These are phyloP conservation scores for Neopipo cinnamomea DNA, from an alignment of 2,113 vertebrate genomes.

Conservation along the genomic window DNA sequence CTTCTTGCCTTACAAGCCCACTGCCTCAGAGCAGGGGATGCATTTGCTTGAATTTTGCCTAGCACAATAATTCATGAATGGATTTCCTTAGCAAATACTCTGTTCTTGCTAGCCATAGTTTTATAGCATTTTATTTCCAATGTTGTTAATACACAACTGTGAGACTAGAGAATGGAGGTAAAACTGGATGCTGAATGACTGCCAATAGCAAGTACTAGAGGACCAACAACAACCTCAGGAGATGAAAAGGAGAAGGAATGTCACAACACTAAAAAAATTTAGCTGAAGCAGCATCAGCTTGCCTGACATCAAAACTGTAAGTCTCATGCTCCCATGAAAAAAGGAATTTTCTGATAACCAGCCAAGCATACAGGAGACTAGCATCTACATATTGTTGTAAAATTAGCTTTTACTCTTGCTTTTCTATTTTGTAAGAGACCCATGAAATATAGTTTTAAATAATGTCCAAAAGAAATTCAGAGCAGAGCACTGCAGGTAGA, in stretches of 20 bases:
- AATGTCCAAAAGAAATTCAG: not conserved
- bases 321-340: not conserved
- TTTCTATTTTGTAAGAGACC: not conserved
- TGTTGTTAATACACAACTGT: not conserved
- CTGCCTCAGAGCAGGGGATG: not conserved
- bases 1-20: not conserved
- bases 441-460: not conserved
- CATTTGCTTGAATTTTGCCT: not conserved
- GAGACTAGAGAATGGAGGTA: not conserved
- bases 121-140: not conserved
- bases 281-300: not conserved
- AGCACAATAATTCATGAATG: not conserved
- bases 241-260: not conserved
- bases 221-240: not conserved
- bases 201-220: not conserved
- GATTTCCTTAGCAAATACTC: not conserved
- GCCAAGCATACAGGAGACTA: not conserved
- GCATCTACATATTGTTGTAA: not conserved
- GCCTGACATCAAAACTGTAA: not conserved
- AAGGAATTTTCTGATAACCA: constrained; percentile 4
- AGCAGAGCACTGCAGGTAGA: not conserved
- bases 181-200: not conserved
- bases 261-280: not conserved
- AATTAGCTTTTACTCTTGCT: constrained; percentile 9
- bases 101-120: not conserved